Conservation (phyloP, 2,888 invertebrate genomes). For the Aromia moschata region DNA sequence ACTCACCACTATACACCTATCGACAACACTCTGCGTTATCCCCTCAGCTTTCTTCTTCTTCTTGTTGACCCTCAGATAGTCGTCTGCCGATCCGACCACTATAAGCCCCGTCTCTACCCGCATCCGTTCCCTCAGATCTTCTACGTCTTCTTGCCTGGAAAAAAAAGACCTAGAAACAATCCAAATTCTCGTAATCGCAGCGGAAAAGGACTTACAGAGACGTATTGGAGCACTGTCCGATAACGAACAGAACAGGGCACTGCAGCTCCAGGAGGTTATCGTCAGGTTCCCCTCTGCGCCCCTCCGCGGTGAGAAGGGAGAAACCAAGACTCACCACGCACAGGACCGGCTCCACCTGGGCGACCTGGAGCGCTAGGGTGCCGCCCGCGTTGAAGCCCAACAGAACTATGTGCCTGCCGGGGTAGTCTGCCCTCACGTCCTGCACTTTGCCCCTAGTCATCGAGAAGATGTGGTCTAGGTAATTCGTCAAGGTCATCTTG, state of each 20-base stretch:
- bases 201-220: slow-evolving; percentile 63
- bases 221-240: slow-evolving; percentile 78
- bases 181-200: no score
- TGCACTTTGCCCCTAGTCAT: slow-evolving; percentile 76
- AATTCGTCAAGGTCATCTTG: slow-evolving; percentile 65
- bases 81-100: slow-evolving; percentile 83
- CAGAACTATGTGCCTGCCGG: slow-evolving; percentile 77
- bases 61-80: slow-evolving; percentile 75
- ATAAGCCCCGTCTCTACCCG: slow-evolving; percentile 79
- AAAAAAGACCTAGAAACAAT: no score
- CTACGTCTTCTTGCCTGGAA: slow-evolving; percentile 76
- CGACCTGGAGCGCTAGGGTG: slow-evolving; percentile 77
- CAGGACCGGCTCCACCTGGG: slow-evolving; percentile 75
- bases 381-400: slow-evolving; percentile 82
- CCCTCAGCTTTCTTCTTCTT: slow-evolving; percentile 77
- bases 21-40: slow-evolving; percentile 82
- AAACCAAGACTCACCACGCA: slow-evolving; percentile 83
- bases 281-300: slow-evolving; percentile 77
- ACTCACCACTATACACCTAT: slow-evolving; percentile 75
- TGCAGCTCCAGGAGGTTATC: slow-evolving; percentile 78
- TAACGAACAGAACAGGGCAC: slow-evolving; percentile 79
- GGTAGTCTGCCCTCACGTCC: slow-evolving; percentile 74
- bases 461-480: slow-evolving; percentile 72
- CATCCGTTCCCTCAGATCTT: slow-evolving; percentile 79
- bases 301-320: slow-evolving; percentile 77